Base-by-base conservation (phyloP, 2,888 invertebrate species). In the Sinodicranocentrus sp. region DNA sequence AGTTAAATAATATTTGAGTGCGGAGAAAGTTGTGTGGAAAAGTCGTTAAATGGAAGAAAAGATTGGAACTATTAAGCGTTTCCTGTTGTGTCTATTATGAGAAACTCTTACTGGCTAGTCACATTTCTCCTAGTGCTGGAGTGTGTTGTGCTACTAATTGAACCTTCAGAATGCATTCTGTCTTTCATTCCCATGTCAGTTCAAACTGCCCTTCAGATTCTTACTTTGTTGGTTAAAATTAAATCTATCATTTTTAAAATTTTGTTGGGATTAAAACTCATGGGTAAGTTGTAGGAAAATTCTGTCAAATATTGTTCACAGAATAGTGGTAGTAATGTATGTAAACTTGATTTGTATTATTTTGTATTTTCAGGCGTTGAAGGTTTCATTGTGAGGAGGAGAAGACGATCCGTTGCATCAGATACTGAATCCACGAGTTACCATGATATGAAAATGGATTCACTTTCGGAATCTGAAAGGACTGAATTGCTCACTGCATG, bases 171-270 rank as follows among this genome's bases (percentile, higher is more conserved):
- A 78, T 84, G 84, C 43, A 75, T 84, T 33, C 70, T 84, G 1
- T 77, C 78, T 33, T 77, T 85, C 44, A 86, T 88, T 70, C 86
- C 88, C 39, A 70, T 84, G 61, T 76, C 75, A 73, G 84, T 87
- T 33, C 83, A 82, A 10, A 85, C 88, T 19, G 88, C 87, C 25
- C 83, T 88, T 57, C 85, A 86, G 19, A 43, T 88, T 17, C 84
- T 88, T 23, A 87, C 86, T 17, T 77, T 86, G 15, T 71, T 86
- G 67, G 88, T 87, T 54, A 88, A 88, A 80, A 82, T 87, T 26
- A 88, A 88, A 80, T 86, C 86, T 23, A 73, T 87, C 57, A 84
- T 85, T 71, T 70, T 88, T 68, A 88, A 88, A 79, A 75, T 87
- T 59, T 83, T 86, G 52, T 71, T 87, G 28, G 88, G 88, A 25